These are phyloP conservation scores for Hydropotes inermis DNA, from an alignment of 2,113 vertebrate species.

Conservation along the genomic window DNA sequence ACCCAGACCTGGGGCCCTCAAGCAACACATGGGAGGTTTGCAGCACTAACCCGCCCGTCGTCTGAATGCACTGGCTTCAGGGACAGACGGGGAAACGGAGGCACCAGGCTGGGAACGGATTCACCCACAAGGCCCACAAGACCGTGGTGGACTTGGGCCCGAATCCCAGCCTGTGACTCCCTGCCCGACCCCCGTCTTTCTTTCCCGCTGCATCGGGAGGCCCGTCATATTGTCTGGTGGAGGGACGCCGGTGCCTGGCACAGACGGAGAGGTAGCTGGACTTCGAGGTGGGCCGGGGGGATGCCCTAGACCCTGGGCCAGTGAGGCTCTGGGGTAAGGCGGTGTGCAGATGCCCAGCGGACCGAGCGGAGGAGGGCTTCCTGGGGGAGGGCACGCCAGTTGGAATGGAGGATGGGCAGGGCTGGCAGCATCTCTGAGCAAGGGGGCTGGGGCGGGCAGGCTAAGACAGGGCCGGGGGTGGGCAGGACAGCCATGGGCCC, in stretches of 20 bases:
- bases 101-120: not conserved
- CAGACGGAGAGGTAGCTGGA: not conserved
- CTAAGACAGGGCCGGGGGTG: fast-evolving
- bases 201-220: not conserved
- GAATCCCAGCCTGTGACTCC: fast-evolving
- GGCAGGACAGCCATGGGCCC: not conserved
- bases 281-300: fast-evolving
- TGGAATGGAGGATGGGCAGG: not conserved
- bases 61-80: not conserved
- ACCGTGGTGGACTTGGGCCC: fast-evolving
- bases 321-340: not conserved
- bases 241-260: not conserved
- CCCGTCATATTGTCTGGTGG: fast-evolving
- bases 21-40: not conserved
- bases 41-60: fast-evolving
- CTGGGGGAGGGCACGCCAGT: not conserved
- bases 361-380: fast-evolving
- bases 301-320: fast-evolving
- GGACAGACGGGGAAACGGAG: not conserved
- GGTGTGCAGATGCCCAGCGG: fast-evolving
- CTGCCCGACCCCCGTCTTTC: fast-evolving
- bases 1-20: fast-evolving
- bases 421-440: not conserved
- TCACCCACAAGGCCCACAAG: too few species aligned
- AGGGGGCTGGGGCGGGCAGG: fast-evolving